These are phyloP conservation scores for Spatula clypeata DNA, from an alignment of 2,797 vertebrate species.

Conservation along the genomic window DNA sequence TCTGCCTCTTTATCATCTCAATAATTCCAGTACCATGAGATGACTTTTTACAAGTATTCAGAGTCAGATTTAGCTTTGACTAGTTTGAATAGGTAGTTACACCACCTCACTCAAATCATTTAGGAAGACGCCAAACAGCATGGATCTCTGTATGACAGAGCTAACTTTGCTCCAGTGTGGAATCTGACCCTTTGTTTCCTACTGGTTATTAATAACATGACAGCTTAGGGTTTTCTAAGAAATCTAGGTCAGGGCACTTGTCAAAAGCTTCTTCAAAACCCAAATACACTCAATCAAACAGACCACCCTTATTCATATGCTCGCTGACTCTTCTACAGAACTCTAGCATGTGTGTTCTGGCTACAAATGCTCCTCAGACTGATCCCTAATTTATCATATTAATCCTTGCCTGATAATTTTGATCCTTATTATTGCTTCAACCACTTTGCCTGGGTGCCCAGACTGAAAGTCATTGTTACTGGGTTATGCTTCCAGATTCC, in stretches of 20 bases:
- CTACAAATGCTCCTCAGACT: background rate
- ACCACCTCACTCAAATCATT: background rate
- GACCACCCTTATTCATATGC: background rate
- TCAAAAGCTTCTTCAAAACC: background rate
- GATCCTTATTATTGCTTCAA: background rate
- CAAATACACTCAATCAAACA: background rate
- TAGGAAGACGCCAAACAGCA: background rate
- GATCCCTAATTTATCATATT: background rate
- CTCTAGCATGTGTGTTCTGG: accelerated
- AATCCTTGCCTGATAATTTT: background rate
- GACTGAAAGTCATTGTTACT: background rate
- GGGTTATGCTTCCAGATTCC: background rate
- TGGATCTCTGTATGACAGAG: background rate
- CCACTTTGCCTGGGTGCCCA: background rate
- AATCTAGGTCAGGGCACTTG: background rate
- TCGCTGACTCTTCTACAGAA: background rate
- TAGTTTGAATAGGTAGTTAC: background rate
- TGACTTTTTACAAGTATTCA: background rate
- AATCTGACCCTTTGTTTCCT: background rate
- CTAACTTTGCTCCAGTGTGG: background rate
- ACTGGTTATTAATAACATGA: background rate
- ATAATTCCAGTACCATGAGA: background rate
- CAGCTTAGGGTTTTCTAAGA: background rate
- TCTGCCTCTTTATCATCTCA: background rate
- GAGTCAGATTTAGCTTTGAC: background rate